Evolutionary conservation across 1,140 invertebrate genomes (phyloP).

Genomic region (Micrasema minimum): DNA sequence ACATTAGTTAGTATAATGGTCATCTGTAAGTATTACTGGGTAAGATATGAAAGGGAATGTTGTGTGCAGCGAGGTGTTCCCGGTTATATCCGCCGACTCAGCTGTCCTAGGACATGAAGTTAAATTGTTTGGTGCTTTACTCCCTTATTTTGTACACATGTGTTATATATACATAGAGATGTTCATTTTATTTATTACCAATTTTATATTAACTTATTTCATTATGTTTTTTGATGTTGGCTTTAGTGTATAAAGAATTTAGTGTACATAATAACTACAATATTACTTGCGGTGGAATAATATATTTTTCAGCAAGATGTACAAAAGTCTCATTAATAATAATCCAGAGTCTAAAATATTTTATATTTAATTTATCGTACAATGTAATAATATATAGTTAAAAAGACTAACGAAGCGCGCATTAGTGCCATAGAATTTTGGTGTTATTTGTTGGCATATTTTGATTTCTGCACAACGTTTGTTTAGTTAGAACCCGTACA

Average conservation of each 20-base stretch:
- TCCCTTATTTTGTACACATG: constrained; percentile 28
- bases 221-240: constrained; percentile 39
- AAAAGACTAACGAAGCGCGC: constrained; percentile 32
- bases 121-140: constrained; percentile 19
- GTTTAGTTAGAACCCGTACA: too few relatives aligned
- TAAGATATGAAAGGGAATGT: neutral
- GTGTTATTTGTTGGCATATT: constrained; percentile 37
- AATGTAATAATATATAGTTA: constrained; percentile 23
- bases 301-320: constrained; percentile 43
- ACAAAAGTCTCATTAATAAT: constrained; percentile 20
- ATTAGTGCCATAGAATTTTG: constrained; percentile 43
- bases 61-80: too few relatives aligned
- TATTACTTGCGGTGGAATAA: constrained; percentile 37
- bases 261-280: constrained; percentile 34
- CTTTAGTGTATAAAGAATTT: constrained; percentile 29
- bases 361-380: constrained; percentile 31
- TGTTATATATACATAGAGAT: constrained; percentile 37
- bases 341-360: constrained; percentile 34
- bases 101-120: neutral
- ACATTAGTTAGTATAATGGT: constrained; percentile 5
- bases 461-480: constrained; percentile 16
- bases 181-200: constrained; percentile 44
- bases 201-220: constrained; percentile 38
- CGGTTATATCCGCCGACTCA: neutral
- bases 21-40: constrained; percentile 3